Conservation (phyloP, 2,888 invertebrate species). For the Cryptophagus acutangulus region DNA sequence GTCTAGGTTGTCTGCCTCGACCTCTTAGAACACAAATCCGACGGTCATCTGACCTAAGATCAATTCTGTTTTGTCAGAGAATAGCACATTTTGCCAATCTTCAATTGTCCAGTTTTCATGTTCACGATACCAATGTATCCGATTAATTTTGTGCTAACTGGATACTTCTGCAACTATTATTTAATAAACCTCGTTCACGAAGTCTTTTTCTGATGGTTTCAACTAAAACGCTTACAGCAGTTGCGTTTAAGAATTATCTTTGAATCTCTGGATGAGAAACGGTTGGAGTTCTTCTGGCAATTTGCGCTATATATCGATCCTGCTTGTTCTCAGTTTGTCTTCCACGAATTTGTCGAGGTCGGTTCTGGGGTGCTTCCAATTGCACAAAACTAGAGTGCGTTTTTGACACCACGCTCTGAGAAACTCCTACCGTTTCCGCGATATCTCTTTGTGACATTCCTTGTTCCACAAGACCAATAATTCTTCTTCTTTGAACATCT, state of each 20-base stretch:
- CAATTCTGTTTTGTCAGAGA: slow-evolving; percentile 18
- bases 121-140: slow-evolving; percentile 11
- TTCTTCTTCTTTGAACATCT: background rate
- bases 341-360: slow-evolving; percentile 12
- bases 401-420: slow-evolving; percentile 9
- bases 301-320: slow-evolving; percentile 14
- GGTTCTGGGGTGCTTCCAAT: slow-evolving; percentile 12
- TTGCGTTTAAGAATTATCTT: slow-evolving; percentile 12
- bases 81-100: slow-evolving; percentile 17
- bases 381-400: slow-evolving; percentile 12
- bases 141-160: slow-evolving; percentile 9
- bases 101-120: slow-evolving; percentile 19
- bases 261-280: slow-evolving; percentile 15
- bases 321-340: slow-evolving; percentile 14
- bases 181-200: slow-evolving; percentile 7
- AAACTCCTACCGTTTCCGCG: background rate
- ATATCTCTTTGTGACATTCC: slow-evolving; percentile 1
- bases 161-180: slow-evolving; percentile 10
- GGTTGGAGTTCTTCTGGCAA: slow-evolving; percentile 16
- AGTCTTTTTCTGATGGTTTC: slow-evolving; percentile 7
- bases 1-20: slow-evolving; percentile 17
- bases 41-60: slow-evolving; percentile 15
- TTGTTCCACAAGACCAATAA: background rate
- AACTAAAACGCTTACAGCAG: slow-evolving; percentile 5
- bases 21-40: slow-evolving; percentile 17